Conservation (phyloP, 1,140 invertebrate genomes). For the Mylabris phalerata region DNA sequence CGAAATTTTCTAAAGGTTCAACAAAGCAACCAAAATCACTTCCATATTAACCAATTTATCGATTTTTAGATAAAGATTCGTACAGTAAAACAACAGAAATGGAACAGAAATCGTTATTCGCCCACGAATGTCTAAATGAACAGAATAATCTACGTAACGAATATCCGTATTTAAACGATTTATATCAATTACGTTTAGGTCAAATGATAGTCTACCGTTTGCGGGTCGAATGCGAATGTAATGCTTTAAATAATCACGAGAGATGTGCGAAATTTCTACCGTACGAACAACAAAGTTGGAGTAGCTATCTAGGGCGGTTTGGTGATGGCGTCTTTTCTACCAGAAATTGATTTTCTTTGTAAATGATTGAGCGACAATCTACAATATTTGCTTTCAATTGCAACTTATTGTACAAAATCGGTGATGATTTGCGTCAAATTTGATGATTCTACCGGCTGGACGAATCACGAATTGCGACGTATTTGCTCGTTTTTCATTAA, state of each 20-base stretch:
- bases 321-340: conserved; percentile 46
- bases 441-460: no score
- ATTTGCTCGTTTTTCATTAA: no score
- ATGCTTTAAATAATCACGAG: conserved; percentile 41
- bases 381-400: no score
- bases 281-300: conserved; percentile 46
- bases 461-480: no score
- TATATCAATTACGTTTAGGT: conserved; percentile 44
- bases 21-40: conserved; percentile 4
- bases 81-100: conserved; percentile 22
- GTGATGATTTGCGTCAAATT: no score
- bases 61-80: neutral
- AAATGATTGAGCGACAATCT: no score
- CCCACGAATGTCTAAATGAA: conserved; percentile 43
- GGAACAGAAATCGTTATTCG: conserved; percentile 25
- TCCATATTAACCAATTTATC: conserved; percentile 14
- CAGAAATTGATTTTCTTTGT: conserved; percentile 5
- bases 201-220: conserved; percentile 53
- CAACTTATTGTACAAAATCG: no score
- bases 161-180: conserved; percentile 43
- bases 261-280: conserved; percentile 46
- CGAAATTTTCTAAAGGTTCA: conserved; percentile 29
- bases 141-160: conserved; percentile 38
- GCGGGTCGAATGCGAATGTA: conserved; percentile 47
- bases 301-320: conserved; percentile 43